Evolutionary conservation across 2,797 vertebrate genomes (phyloP).

Genomic region (Lepus townsendii): DNA sequence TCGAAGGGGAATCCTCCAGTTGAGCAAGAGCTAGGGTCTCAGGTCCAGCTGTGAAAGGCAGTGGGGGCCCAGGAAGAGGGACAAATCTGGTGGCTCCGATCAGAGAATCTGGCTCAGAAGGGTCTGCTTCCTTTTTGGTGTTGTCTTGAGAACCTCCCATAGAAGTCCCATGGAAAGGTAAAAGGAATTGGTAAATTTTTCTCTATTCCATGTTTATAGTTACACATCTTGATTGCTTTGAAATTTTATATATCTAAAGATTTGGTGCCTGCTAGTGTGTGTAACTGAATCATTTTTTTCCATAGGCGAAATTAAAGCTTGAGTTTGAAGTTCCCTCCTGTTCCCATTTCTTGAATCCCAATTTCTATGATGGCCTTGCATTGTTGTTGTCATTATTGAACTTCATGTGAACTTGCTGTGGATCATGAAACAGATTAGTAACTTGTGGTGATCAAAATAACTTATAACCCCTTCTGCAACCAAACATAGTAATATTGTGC

Average conservation of each 20-base stretch:
- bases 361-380: slow-evolving; percentile 20
- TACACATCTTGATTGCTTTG: slow-evolving; percentile 17
- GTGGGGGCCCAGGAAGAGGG: neutral
- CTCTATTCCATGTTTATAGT: slow-evolving; percentile 8
- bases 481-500: neutral
- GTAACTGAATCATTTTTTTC: neutral
- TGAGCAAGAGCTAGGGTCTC: neutral
- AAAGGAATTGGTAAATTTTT: neutral
- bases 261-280: neutral
- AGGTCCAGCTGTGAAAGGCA: neutral
- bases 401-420: neutral
- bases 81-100: neutral
- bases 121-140: neutral
- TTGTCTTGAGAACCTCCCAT: neutral
- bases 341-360: neutral
- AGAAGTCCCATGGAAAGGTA: neutral
- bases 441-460: slow-evolving; percentile 30
- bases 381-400: slow-evolving; percentile 23
- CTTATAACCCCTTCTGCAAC: neutral
- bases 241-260: neutral
- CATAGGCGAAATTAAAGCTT: neutral
- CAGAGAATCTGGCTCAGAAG: neutral
- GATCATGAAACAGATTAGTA: neutral
- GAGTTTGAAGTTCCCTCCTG: neutral
- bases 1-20: neutral